These are phyloP conservation scores for Saturnia pavonia DNA, from an alignment of 2,888 invertebrate species.

Conservation along the genomic window DNA sequence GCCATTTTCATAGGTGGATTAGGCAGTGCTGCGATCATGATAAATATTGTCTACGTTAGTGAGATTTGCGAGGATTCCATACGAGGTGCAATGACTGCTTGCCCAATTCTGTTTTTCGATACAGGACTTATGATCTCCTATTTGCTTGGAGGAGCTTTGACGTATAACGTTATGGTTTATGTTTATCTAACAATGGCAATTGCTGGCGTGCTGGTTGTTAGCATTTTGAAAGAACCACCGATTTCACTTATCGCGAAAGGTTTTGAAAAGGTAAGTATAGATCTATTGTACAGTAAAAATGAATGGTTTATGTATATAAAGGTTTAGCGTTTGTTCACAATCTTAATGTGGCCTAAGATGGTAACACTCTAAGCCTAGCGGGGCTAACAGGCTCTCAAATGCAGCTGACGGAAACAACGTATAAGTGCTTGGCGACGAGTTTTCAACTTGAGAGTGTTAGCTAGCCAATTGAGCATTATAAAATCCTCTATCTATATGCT, in stretches of 20 bases:
- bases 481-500: too few relatives aligned
- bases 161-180: conserved; percentile 55
- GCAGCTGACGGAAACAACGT: too few relatives aligned
- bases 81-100: conserved; percentile 59
- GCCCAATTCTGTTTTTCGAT: conserved; percentile 51
- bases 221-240: conserved; percentile 57
- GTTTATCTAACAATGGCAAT: conserved; percentile 44
- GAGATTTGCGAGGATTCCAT: conserved; percentile 65
- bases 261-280: conserved; percentile 47
- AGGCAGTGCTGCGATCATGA: conserved; percentile 46
- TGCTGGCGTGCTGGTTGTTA: conserved; percentile 38
- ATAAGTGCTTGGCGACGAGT: too few relatives aligned
- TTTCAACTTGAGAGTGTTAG: too few relatives aligned
- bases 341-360: too few relatives aligned
- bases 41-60: conserved; percentile 54
- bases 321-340: too few relatives aligned
- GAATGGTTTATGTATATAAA: too few relatives aligned
- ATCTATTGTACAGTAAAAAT: neutral
- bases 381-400: too few relatives aligned
- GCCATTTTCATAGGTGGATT: conserved; percentile 57
- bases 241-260: conserved; percentile 57
- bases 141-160: conserved; percentile 52
- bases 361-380: too few relatives aligned
- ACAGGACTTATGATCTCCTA: conserved; percentile 61
- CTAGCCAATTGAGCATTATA: too few relatives aligned